Evolutionary conservation across 2,113 vertebrate species (phyloP).

Genomic region (Psettodes erumei): DNA sequence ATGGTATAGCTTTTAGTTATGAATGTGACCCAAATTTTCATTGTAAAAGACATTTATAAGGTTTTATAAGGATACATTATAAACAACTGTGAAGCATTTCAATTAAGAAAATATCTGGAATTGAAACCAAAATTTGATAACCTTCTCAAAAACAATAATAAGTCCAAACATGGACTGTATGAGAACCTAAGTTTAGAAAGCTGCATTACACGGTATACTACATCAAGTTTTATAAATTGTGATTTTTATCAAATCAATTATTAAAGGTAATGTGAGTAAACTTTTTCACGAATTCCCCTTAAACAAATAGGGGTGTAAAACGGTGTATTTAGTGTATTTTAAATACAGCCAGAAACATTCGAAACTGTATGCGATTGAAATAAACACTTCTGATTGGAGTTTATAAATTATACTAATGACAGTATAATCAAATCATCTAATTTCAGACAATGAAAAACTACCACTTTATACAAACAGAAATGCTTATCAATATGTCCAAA

Average conservation of each 20-base stretch:
- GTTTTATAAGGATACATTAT: not conserved
- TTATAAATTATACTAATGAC: not conserved
- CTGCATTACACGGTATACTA: not conserved
- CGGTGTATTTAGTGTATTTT: not conserved
- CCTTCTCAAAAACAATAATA: not conserved
- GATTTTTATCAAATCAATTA: not conserved
- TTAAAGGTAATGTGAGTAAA: not conserved
- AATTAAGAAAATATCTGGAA: not conserved
- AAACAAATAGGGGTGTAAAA: not conserved
- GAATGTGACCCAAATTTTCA: not conserved
- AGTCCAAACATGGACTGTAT: not conserved
- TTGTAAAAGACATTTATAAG: not conserved
- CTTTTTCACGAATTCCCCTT: not conserved
- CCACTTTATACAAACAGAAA: not conserved
- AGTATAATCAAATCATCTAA: slow-evolving; percentile 1
- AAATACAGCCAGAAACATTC: slow-evolving; percentile 16
- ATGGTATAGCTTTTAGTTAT: not conserved
- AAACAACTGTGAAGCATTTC: not conserved
- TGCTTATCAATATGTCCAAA: slow-evolving; percentile 7
- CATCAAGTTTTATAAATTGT: not conserved
- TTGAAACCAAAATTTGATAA: not conserved
- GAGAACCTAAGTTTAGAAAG: not conserved
- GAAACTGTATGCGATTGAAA: slow-evolving; percentile 5
- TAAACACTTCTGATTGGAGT: not conserved
- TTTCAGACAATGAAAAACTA: not conserved